Evolutionary conservation across 2,888 invertebrate species (phyloP).

Genomic region (Polydesmus complanatus): DNA sequence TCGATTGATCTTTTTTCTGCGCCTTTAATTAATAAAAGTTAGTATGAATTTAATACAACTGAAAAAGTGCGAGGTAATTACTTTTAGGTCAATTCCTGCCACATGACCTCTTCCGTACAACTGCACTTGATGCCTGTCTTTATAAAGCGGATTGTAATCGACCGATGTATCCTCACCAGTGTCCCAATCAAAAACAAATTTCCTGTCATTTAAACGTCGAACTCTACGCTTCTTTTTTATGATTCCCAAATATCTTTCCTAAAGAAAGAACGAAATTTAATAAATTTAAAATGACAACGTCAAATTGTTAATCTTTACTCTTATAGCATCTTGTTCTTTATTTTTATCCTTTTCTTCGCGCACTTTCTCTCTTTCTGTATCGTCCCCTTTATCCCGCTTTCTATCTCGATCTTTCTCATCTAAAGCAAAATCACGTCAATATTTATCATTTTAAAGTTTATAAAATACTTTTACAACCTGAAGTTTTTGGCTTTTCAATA

Average conservation of each 20-base stretch:
- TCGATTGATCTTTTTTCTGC: constrained; percentile 68
- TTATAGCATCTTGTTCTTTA: constrained; percentile 85
- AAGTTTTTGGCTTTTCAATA: constrained; percentile 32
- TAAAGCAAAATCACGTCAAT: constrained; percentile 6
- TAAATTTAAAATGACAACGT: not conserved
- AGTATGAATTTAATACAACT: not conserved
- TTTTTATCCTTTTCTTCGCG: constrained; percentile 60
- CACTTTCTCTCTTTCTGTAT: constrained; percentile 25
- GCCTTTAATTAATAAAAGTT: constrained; percentile 21
- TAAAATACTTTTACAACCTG: constrained; percentile 13
- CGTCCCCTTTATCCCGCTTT: constrained; percentile 11
- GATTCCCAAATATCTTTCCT: constrained; percentile 81
- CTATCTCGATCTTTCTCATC: constrained; percentile 17
- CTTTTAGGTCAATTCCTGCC: constrained; percentile 93
- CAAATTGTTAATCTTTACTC: constrained; percentile 29
- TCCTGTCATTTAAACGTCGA: constrained; percentile 86
- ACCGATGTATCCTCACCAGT: constrained; percentile 95
- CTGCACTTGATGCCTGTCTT: constrained; percentile 91
- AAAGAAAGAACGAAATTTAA: not conserved
- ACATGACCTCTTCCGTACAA: constrained; percentile 96
- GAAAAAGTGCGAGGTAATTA: constrained; percentile 2
- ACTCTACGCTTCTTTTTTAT: constrained; percentile 85
- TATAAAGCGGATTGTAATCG: constrained; percentile 94
- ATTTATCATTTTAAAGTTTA: not conserved
- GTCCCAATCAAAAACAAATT: constrained; percentile 99